Evolutionary conservation across 1,140 invertebrate genomes (phyloP).

Genomic region (Caenorhabditis inopinata): DNA sequence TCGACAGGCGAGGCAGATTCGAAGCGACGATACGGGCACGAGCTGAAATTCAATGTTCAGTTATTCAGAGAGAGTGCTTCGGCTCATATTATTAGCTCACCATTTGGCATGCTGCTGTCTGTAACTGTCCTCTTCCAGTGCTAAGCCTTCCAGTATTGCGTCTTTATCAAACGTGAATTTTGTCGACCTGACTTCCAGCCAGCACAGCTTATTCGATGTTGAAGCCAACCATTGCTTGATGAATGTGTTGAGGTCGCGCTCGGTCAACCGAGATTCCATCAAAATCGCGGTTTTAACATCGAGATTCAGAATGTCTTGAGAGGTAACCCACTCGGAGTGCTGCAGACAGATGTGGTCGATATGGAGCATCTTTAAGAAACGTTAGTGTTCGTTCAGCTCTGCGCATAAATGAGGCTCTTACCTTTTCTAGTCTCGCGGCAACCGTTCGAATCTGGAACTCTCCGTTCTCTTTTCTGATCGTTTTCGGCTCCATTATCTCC

Average conservation of each 20-base stretch:
- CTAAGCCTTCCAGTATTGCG: background rate
- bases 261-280: background rate
- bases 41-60: background rate
- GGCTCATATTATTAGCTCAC: too few relatives aligned
- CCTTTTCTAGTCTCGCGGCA: background rate
- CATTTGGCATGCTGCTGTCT: background rate
- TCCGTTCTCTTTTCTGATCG: background rate
- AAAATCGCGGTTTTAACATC: background rate
- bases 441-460: background rate
- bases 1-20: background rate
- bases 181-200: background rate
- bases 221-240: background rate
- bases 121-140: background rate
- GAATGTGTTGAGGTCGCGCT: background rate
- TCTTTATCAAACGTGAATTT: background rate
- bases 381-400: too few relatives aligned
- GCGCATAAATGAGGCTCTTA: background rate
- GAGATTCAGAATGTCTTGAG: background rate
- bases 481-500: background rate
- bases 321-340: background rate
- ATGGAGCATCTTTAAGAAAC: background rate
- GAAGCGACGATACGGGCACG: background rate
- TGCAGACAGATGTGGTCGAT: background rate
- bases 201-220: background rate
- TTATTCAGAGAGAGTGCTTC: too few relatives aligned